A percentile compares a stretch with the other conserved stretches of the same genome.
These are phyloP conservation scores for Cephus nigrinus DNA, from an alignment of 2,888 invertebrate genomes.

Conservation along the genomic window DNA sequence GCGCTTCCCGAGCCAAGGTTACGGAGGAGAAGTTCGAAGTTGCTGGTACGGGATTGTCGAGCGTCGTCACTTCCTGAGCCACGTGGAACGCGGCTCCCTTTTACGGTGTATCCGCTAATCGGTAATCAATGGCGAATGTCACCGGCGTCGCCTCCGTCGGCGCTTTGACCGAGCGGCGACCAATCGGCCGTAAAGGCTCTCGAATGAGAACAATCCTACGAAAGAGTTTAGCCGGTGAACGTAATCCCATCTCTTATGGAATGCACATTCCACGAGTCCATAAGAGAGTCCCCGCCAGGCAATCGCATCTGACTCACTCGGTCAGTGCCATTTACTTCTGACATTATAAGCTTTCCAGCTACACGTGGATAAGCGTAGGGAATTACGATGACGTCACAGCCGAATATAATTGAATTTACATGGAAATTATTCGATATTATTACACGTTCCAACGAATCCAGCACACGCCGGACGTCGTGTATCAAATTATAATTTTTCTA, in stretches of 20 bases:
- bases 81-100: neutral
- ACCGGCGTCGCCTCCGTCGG: neutral
- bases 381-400: neutral
- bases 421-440: neutral
- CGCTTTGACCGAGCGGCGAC: neutral
- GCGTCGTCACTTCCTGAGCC: neutral
- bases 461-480: neutral
- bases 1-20: conserved; percentile 22
- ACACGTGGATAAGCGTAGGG: neutral
- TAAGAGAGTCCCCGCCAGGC: neutral
- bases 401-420: neutral
- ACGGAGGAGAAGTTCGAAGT: neutral
- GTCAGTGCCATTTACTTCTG: neutral
- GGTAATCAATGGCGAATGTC: neutral
- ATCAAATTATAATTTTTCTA: neutral
- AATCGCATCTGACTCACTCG: neutral
- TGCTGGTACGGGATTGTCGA: neutral
- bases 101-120: neutral
- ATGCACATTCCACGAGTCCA: neutral
- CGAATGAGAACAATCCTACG: neutral
- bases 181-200: neutral
- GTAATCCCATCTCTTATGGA: neutral
- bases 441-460: neutral
- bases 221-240: neutral
- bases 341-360: neutral